Evolutionary conservation across 2,888 invertebrate species (phyloP), one percentile per base, ranked within the genome.

Genomic region (Scelioninae gen. 1): DNA sequence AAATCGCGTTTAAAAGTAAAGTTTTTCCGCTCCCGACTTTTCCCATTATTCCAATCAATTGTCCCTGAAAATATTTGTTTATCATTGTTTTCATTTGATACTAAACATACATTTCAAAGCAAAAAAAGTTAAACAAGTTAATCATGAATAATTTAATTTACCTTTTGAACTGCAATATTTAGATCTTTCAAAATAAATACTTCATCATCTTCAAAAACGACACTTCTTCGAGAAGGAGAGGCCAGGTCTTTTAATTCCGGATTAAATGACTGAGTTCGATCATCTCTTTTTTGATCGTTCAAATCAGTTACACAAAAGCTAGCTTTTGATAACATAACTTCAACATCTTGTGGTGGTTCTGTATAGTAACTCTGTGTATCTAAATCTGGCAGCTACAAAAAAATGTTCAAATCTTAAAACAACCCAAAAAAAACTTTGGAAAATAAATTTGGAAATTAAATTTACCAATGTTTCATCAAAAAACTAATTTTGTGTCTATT

Each of bases 1-100:
- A 93, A 65, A 99, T 94, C 0, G 97, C 96, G 68, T 95, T 94
- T 23, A 99, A 93, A 1, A 99, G 93, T 0, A 97, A 96, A 10
- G 97, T 96, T 93, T 99, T 99, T 9, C 99, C 99, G 87, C 96
- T 95, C 0, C 98, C 99, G 1, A 98, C 96, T 83, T 95, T 94
- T 0, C 99, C 99, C 86, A 97, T 95, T 10, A 99, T 93, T 31
- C 98, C 98, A 15, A 99, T 93, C 80, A 97, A 93, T 86, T 97
- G 95, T 0, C 96, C 96, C 94, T 96, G 92, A 7, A 93, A 93
- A 15, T 1, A 7, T n/a, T 23, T 23, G 23, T 23, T 23, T 23
- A 23, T 4, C 1, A 23, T 23, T n/a, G n/a, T n/a, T 23, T 23
- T 4, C 23, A 23, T 23, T 23, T 23, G 4, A 23, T 23, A 23